Evolutionary conservation across 23 tunicate genomes (phyloP).

Genomic region (Oikopleura dioica): DNA sequence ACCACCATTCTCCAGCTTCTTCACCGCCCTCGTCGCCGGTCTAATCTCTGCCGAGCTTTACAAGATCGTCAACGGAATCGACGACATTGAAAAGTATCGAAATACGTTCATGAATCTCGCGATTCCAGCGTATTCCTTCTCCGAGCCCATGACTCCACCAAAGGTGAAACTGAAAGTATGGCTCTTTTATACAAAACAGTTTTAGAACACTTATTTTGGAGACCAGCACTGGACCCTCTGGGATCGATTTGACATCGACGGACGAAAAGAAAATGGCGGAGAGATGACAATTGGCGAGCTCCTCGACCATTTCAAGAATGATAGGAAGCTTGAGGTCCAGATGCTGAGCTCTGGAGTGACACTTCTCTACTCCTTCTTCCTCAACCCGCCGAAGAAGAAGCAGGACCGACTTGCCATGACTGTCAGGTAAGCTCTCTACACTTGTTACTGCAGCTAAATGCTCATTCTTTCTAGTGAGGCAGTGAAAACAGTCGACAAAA

Average conservation of each 20-base stretch:
- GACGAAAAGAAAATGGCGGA: constrained; percentile 28
- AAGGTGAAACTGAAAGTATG: constrained; percentile 23
- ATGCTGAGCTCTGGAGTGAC: constrained; percentile 79
- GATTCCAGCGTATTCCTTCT: constrained; percentile 82
- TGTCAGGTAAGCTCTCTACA: not conserved
- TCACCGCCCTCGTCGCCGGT: constrained; percentile 80
- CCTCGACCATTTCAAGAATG: constrained; percentile 53
- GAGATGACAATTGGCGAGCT: constrained; percentile 89
- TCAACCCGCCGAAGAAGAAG: constrained; percentile 37
- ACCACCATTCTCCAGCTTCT: constrained; percentile 64
- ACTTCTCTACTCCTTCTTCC: constrained; percentile 80
- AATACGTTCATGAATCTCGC: constrained; percentile 84
- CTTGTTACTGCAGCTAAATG: too few relatives aligned
- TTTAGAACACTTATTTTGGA: not conserved
- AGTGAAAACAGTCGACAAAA: constrained; percentile 56
- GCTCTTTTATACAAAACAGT: not conserved
- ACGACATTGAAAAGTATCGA: constrained; percentile 45
- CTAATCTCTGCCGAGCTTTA: constrained; percentile 71
- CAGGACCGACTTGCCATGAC: constrained; percentile 43
- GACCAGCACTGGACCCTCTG: constrained; percentile 64
- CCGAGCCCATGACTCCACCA: constrained; percentile 80
- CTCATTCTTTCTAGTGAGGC: constrained; percentile 68
- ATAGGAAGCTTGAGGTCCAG: constrained; percentile 57
- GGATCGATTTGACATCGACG: constrained; percentile 88
- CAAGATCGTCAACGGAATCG: constrained; percentile 66